phyloP scores from a whole-genome alignment of 2,113 vertebrate genomes.

The Caranx melampygus region DNA sequence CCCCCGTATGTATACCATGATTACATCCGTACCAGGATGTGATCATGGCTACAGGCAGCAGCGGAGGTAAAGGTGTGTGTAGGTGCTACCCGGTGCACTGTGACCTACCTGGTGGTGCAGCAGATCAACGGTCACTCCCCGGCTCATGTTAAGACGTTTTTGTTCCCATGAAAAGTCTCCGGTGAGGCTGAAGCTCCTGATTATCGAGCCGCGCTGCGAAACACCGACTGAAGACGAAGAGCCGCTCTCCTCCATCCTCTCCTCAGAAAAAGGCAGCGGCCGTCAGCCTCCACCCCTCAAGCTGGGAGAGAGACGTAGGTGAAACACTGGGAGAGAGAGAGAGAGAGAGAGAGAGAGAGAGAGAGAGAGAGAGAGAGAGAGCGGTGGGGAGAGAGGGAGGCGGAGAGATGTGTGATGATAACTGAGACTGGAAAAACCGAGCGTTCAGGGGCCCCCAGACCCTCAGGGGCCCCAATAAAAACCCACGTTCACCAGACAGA shows the following conservation, averaged over 20 bases:
- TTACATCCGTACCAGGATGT: constrained; percentile 39
- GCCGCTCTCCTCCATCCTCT: constrained; percentile 67
- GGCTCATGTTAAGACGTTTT: constrained; percentile 38
- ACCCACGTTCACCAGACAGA: neutral
- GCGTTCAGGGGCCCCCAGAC: neutral
- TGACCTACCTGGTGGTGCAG: constrained; percentile 62
- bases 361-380: neutral
- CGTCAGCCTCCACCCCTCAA: constrained; percentile 73
- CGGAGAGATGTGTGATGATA: constrained; percentile 2
- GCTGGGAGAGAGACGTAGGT: constrained; percentile 48
- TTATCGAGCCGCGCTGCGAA: constrained; percentile 7
- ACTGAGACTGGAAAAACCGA: neutral
- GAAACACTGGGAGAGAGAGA: constrained; percentile 13
- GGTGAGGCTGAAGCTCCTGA: neutral
- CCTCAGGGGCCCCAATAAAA: neutral
- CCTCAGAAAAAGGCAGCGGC: constrained; percentile 41
- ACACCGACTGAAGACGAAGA: constrained; percentile 24
- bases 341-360: neutral
- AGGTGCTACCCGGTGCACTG: too few relatives aligned
- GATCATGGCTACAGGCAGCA: constrained; percentile 15
- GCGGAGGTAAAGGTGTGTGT: neutral
- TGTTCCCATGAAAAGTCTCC: constrained; percentile 30
- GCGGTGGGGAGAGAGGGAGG: neutral
- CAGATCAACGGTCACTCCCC: constrained; percentile 48
- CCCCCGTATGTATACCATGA: constrained; percentile 33